Conservation (phyloP, 2,113 vertebrate genomes). For the Oceanodroma tethys region DNA sequence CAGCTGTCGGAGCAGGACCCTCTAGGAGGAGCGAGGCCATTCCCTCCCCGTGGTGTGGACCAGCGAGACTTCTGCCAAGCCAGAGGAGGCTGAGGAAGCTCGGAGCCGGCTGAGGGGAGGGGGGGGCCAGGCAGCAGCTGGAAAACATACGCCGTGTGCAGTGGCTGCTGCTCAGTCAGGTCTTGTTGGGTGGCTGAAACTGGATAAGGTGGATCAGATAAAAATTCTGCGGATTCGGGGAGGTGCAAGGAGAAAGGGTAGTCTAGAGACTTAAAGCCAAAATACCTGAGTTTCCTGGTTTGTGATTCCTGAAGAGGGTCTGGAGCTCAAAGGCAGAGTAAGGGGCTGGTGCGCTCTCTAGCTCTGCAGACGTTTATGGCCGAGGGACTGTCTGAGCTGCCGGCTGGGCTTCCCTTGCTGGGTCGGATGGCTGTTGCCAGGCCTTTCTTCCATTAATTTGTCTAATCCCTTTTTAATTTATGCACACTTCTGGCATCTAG, state of each 20-base stretch:
- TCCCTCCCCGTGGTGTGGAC: neutral
- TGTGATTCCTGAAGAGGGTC: neutral
- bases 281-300: neutral
- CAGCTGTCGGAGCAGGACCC: neutral
- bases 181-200: neutral
- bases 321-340: neutral
- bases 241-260: neutral
- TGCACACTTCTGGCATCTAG: rapidly evolving
- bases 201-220: neutral
- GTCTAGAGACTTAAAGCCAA: neutral
- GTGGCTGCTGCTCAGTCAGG: neutral
- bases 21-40: neutral
- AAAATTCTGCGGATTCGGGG: neutral
- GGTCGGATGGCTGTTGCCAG: neutral
- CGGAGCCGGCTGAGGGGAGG: neutral
- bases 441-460: neutral
- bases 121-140: neutral
- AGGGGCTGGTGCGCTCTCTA: neutral
- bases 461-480: neutral
- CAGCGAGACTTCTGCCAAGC: neutral
- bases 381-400: neutral
- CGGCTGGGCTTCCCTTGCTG: neutral
- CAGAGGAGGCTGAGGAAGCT: neutral
- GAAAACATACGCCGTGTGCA: neutral
- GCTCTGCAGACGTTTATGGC: neutral